phyloP scores from a whole-genome alignment of 2,888 invertebrate genomes.

The Hyppa rectilinea region DNA sequence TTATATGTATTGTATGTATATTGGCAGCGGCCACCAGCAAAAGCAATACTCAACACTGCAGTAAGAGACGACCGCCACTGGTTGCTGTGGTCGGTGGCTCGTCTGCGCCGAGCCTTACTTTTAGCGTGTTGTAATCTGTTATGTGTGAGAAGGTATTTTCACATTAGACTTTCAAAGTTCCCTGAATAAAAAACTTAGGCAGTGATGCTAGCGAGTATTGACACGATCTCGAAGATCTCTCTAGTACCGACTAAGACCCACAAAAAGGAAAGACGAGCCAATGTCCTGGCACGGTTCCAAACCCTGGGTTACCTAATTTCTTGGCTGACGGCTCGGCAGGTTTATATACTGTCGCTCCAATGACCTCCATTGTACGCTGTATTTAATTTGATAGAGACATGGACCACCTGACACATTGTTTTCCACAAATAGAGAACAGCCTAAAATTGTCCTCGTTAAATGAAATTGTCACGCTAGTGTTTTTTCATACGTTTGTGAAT shows the following conservation, averaged over 20 bases:
- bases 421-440: neutral
- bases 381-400: neutral
- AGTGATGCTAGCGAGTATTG: neutral
- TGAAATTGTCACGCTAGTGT: neutral
- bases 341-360: neutral
- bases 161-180: neutral
- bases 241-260: neutral
- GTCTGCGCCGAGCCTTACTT: too few species aligned
- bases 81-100: too few species aligned
- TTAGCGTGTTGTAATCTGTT: neutral
- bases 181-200: neutral
- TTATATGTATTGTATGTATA: too few species aligned
- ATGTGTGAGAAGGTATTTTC: neutral
- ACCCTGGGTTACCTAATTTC: neutral
- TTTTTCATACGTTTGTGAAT: slow-evolving; percentile 3
- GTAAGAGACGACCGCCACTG: too few species aligned
- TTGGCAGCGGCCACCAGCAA: too few species aligned
- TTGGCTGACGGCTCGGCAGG: neutral
- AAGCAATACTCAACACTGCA: too few species aligned
- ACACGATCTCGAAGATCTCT: neutral
- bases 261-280: neutral
- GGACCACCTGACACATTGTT: neutral
- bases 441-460: neutral
- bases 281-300: neutral
- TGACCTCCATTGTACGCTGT: neutral